These are phyloP conservation scores for Timandra comae DNA, from an alignment of 2,888 invertebrate species.

Conservation along the genomic window DNA sequence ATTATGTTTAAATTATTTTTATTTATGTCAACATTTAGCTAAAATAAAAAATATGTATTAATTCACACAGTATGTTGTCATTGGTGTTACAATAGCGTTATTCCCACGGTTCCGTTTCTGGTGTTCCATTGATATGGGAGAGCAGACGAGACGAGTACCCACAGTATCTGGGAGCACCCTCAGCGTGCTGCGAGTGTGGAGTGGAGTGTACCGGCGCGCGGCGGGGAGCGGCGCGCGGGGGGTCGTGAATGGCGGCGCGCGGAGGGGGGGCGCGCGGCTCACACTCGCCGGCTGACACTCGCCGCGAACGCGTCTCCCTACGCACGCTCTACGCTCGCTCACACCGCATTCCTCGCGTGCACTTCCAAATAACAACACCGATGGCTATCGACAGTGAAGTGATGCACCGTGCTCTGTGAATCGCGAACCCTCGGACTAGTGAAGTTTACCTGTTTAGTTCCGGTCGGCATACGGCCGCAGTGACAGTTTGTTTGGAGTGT, in stretches of 20 bases:
- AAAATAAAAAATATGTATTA: conserved; percentile 9
- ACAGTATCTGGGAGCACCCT: conserved; percentile 50
- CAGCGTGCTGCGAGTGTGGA: conserved; percentile 66
- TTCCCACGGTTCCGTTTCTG: conserved; percentile 35
- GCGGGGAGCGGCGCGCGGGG: too few species aligned
- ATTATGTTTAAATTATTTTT: too few species aligned
- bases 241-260: conserved; percentile 56
- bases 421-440: conserved; percentile 28
- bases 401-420: conserved; percentile 51
- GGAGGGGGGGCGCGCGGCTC: conserved; percentile 23
- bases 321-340: conserved; percentile 19
- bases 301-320: conserved; percentile 38
- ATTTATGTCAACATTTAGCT: too few species aligned
- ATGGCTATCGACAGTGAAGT: conserved; percentile 68
- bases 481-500: conserved; percentile 62
- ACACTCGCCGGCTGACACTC: conserved; percentile 60
- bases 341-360: conserved; percentile 54
- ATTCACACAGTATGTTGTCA: conserved; percentile 18
- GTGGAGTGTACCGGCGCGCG: too few species aligned
- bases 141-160: conserved; percentile 34
- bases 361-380: conserved; percentile 46
- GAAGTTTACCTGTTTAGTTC: conserved; percentile 49
- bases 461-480: conserved; percentile 43
- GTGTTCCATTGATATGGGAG: conserved; percentile 25
- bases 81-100: conserved; percentile 17